Evolutionary conservation across 2,888 invertebrate genomes (phyloP), one percentile per base, ranked within the genome.

Genomic region (Chydorus sphaericus): DNA sequence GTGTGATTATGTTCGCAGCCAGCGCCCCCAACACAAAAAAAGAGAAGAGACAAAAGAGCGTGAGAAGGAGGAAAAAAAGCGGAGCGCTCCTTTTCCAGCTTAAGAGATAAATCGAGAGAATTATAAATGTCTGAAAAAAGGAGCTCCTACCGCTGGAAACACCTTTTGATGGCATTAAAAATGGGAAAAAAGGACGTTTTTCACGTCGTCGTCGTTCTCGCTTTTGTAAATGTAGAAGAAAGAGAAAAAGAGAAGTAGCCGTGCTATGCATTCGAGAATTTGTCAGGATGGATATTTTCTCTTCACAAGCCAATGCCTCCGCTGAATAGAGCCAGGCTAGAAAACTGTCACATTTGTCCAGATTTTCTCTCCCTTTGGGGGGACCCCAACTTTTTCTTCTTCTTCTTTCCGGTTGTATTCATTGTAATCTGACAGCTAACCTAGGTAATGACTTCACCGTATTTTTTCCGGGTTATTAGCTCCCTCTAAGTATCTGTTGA

Each of bases 201-300:
- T 44, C 44, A 44, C 23, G 44, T 44, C 44, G 44, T 44, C 44
- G 23, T 44, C n/a, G n/a, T 44, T 44, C 44, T 44, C 44, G 44
- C 44, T 28, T 23, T 39, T 20, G 11, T 20, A 16, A 20, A 14
- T 16, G n/a, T 16, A 39, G 16, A 33, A 33, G 33, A 8, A 33
- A 33, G 14, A 33, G 14, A 8, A 14, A 14, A 33, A 10, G 33
- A 33, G 14, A 33, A 33, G 8, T 33, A 8, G 33, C 8, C 33
- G 33, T 33, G 33, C 33, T 33, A 8, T 33, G 14, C 33, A 14
- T 33, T 10, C 33, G 8, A 8, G 14, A 33, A 14, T 33, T 14
- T n/a, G n/a, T n/a, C n/a, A n/a, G n/a, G n/a, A n/a, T n/a, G n/a
- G n/a, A n/a, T n/a, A n/a, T n/a, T n/a, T n/a, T n/a, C n/a, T n/a